Percentiles rank a stretch among this genome's conserved stretches.
phyloP scores from a whole-genome alignment of 2,797 vertebrate genomes.

The Lepidocolaptes lacrymiger region DNA sequence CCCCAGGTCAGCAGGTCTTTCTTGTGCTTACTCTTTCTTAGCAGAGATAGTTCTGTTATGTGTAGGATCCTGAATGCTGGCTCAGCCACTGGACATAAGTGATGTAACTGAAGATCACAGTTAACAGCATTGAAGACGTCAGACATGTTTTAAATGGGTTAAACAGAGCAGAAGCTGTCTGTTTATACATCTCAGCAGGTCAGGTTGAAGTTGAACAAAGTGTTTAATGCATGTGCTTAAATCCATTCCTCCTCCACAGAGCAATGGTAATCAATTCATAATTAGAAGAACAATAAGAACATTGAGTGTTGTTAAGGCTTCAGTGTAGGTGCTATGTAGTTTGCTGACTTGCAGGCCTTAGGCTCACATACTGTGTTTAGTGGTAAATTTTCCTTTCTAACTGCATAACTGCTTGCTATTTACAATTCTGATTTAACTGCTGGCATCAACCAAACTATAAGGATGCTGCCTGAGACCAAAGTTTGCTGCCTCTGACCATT shows the following conservation, averaged over 20 bases:
- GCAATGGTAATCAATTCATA: neutral
- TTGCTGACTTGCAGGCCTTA: neutral
- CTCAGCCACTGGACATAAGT: neutral
- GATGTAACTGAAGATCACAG: neutral
- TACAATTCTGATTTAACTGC: neutral
- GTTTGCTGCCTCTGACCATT: neutral
- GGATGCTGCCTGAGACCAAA: neutral
- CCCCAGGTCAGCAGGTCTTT: neutral
- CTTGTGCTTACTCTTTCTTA: neutral
- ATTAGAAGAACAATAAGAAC: neutral
- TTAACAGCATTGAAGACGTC: neutral
- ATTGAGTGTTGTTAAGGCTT: neutral
- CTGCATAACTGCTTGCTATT: neutral
- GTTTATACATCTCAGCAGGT: neutral
- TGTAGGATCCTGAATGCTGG: neutral
- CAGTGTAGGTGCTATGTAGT: neutral
- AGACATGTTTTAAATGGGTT: conserved; percentile 15
- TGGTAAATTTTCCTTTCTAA: neutral
- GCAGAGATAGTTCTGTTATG: neutral
- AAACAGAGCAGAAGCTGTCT: neutral
- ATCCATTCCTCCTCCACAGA: neutral
- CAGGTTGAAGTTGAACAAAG: neutral
- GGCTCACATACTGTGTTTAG: neutral
- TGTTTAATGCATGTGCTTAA: neutral
- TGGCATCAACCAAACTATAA: neutral